Conservation (phyloP, 2,797 vertebrate species). For the Cynodonichthys magdalenae region DNA sequence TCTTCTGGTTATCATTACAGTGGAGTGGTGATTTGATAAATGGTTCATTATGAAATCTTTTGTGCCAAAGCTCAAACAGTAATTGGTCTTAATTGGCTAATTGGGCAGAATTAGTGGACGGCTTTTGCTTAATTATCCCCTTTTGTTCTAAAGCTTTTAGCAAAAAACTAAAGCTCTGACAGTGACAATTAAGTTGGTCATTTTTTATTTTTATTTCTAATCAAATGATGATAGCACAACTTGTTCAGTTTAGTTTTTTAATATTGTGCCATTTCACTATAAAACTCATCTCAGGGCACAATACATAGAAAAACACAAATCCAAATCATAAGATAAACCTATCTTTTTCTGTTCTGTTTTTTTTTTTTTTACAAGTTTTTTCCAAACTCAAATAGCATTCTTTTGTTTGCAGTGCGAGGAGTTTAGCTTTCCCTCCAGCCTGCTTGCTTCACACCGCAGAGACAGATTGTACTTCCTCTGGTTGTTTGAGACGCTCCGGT, state of each 20-base stretch:
- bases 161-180: slow-evolving; percentile 32
- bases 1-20: slow-evolving; percentile 44
- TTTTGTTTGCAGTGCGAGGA: slow-evolving; percentile 16
- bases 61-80: slow-evolving; percentile 75
- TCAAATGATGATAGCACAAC: slow-evolving; percentile 2
- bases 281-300: too few relatives aligned
- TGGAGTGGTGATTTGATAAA: slow-evolving; percentile 71
- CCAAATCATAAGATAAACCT: too few relatives aligned
- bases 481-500: slow-evolving; percentile 38
- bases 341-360: too few relatives aligned
- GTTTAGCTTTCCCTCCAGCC: slow-evolving; percentile 21
- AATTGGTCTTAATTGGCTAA: slow-evolving; percentile 80
- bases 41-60: slow-evolving; percentile 77
- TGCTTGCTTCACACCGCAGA: slow-evolving; percentile 32
- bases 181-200: slow-evolving; percentile 7
- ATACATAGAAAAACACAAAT: too few relatives aligned
- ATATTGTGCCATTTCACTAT: too few relatives aligned
- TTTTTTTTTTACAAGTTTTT: background rate
- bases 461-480: slow-evolving; percentile 41
- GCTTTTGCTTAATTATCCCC: slow-evolving; percentile 60
- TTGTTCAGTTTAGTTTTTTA: background rate
- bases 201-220: background rate
- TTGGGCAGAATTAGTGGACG: slow-evolving; percentile 72
- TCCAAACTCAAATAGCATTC: background rate
- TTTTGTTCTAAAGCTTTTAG: slow-evolving; percentile 48